A percentile compares a stretch with the other conserved stretches of the same genome.
These are phyloP conservation scores for Acipenser transmontanus DNA, from an alignment of 2,797 vertebrate species.

Conservation along the genomic window DNA sequence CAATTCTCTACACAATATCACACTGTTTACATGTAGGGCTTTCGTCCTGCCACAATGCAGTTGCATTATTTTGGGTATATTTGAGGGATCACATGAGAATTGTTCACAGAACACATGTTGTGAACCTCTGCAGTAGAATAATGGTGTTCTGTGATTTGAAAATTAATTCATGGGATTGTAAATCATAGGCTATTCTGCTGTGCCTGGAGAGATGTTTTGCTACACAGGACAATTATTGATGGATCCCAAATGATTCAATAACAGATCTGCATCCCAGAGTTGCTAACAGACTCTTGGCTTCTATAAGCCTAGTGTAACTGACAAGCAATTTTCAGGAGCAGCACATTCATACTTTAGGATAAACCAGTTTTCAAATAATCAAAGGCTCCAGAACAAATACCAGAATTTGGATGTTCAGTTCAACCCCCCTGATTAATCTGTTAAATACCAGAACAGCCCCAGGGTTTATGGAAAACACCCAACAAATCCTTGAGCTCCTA, in stretches of 20 bases:
- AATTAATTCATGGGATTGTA: not conserved
- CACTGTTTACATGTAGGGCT: too few species aligned
- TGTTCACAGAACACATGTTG: too few species aligned
- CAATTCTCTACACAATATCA: too few species aligned
- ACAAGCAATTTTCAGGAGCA: too few species aligned
- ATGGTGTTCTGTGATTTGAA: too few species aligned
- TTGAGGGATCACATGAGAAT: too few species aligned
- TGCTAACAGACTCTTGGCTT: not conserved
- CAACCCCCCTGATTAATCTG: not conserved
- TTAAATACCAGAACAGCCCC: not conserved
- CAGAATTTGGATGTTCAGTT: not conserved
- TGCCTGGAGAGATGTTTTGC: not conserved
- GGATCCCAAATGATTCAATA: not conserved
- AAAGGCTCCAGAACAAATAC: not conserved
- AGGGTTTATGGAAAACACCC: not conserved
- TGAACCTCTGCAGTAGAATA: too few species aligned
- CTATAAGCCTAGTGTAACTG: too few species aligned
- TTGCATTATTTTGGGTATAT: too few species aligned
- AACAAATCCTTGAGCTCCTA: not conserved
- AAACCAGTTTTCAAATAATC: too few species aligned
- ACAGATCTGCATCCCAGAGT: not conserved
- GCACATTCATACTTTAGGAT: too few species aligned
- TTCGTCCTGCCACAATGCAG: too few species aligned
- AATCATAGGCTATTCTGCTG: not conserved
- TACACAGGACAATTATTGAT: constrained; percentile 5